phyloP scores from a whole-genome alignment of 2,797 vertebrate species.

The Tangara arthus region DNA sequence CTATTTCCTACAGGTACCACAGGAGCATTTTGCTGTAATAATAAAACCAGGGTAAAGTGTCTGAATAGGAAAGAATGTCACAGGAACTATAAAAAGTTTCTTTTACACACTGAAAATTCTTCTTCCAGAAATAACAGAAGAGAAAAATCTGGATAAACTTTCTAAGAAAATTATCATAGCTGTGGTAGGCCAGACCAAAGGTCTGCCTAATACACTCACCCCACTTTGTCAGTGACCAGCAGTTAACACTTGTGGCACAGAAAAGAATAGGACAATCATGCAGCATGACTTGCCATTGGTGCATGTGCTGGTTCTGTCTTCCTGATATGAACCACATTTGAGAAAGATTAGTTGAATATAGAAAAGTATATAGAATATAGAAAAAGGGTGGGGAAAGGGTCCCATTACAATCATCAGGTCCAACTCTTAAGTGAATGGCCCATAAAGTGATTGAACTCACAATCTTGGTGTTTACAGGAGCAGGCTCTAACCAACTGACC shows the following conservation, averaged over 20 bases:
- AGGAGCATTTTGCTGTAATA: neutral
- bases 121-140: neutral
- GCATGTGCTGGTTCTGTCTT: neutral
- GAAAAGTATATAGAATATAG: neutral
- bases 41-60: neutral
- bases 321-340: neutral
- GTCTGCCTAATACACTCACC: neutral
- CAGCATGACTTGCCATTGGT: neutral
- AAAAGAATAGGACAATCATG: neutral
- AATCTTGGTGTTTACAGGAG: neutral
- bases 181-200: neutral
- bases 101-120: neutral
- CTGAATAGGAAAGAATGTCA: neutral
- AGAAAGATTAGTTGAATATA: neutral
- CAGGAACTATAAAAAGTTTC: neutral
- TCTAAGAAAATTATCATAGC: neutral
- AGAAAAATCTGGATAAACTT: neutral
- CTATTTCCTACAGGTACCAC: neutral
- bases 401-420: neutral
- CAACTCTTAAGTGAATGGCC: neutral
- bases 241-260: neutral
- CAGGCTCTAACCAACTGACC: neutral
- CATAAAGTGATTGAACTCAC: neutral
- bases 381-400: neutral
- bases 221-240: neutral